These are phyloP conservation scores for Porphyrio hochstetteri DNA, from an alignment of 2,113 vertebrate species.

Conservation along the genomic window DNA sequence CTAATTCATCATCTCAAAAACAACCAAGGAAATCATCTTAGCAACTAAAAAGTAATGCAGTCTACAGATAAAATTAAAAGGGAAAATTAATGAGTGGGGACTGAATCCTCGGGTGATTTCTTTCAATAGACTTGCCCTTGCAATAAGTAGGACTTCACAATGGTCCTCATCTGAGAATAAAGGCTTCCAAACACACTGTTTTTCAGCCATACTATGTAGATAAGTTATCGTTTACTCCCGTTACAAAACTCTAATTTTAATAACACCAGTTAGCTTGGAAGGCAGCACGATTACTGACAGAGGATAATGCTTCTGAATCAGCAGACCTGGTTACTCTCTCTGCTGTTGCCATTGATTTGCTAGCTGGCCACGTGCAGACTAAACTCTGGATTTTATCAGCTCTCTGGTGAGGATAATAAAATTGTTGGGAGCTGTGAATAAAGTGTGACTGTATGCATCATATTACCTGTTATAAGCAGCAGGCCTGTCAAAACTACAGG, in stretches of 20 bases:
- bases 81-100: not conserved
- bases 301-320: not conserved
- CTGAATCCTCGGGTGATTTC: not conserved
- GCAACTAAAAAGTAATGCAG: constrained; percentile 39
- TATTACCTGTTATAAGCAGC: not conserved
- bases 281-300: not conserved
- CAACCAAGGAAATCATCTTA: not conserved
- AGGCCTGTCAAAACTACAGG: not conserved
- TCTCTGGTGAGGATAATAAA: not conserved
- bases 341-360: not conserved
- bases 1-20: constrained; percentile 5
- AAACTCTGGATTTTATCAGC: not conserved
- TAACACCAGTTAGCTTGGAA: not conserved
- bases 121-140: not conserved
- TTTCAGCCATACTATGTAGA: not conserved
- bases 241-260: not conserved
- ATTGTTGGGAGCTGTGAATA: not conserved
- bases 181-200: not conserved
- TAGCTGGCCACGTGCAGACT: not conserved
- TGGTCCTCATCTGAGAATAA: not conserved
- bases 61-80: constrained; percentile 18
- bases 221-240: not conserved
- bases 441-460: not conserved
- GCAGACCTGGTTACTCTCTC: not conserved
- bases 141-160: not conserved